Conservation (phyloP, 2,797 vertebrate species). For the Miichthys miiuy region DNA sequence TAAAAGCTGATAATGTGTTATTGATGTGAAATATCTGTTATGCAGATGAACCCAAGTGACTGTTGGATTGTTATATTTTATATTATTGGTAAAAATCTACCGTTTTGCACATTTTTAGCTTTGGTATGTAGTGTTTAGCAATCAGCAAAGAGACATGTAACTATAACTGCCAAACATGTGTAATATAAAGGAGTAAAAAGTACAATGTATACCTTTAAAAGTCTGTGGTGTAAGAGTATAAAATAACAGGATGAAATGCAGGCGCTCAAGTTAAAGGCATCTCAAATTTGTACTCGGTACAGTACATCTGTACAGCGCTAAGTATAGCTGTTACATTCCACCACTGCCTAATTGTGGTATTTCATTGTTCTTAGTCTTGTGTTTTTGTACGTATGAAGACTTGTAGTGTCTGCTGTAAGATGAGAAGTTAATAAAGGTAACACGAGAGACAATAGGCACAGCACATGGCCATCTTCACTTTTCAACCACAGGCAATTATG, state of each 20-base stretch:
- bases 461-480: slow-evolving; percentile 73
- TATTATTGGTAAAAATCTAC: too few relatives aligned
- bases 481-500: slow-evolving; percentile 78
- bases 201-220: background rate
- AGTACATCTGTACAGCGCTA: background rate
- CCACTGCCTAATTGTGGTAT: slow-evolving; percentile 24
- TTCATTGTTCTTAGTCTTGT: slow-evolving; percentile 38
- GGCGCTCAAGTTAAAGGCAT: background rate
- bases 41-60: background rate
- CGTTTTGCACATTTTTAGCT: background rate
- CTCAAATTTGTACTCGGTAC: background rate
- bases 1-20: too few relatives aligned
- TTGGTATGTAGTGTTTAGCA: background rate
- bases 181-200: background rate
- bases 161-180: background rate
- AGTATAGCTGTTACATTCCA: slow-evolving; percentile 6
- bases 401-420: slow-evolving; percentile 62
- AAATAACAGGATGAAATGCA: background rate
- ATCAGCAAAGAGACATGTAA: background rate
- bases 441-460: slow-evolving; percentile 68
- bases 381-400: slow-evolving; percentile 46
- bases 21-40: background rate
- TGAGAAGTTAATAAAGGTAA: slow-evolving; percentile 73
- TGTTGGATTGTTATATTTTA: too few relatives aligned
- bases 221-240: background rate